Conservation (phyloP, 2,797 vertebrate species). For the Enteromius afrohamiltoni region DNA sequence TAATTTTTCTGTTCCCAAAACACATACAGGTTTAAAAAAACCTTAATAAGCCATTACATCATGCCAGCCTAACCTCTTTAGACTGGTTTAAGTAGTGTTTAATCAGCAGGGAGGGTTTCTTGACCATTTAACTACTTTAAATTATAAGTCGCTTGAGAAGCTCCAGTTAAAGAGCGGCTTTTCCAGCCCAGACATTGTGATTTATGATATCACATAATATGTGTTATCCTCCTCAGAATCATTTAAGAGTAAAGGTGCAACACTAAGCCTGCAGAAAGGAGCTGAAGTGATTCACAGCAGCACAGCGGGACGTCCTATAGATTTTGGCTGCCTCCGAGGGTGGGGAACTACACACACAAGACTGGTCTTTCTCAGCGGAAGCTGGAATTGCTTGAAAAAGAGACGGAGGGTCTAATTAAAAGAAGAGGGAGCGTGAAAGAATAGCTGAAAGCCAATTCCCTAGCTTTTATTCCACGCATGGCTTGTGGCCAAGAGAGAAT, state of each 20-base stretch:
- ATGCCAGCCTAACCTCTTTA: background rate
- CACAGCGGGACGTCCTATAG: background rate
- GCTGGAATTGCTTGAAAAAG: constrained; percentile 37
- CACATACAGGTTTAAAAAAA: background rate
- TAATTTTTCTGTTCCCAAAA: background rate
- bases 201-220: constrained; percentile 7
- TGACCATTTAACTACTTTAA: constrained; percentile 9
- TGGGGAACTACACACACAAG: background rate
- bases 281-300: constrained; percentile 24
- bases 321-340: constrained; percentile 22
- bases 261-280: background rate
- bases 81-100: background rate
- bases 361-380: constrained; percentile 43
- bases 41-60: background rate
- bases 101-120: background rate
- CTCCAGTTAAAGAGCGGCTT: background rate
- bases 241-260: constrained; percentile 12
- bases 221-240: constrained; percentile 22
- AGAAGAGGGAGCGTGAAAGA: constrained; percentile 37
- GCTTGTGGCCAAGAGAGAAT: constrained; percentile 47
- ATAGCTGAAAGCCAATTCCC: constrained; percentile 29
- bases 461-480: constrained; percentile 52
- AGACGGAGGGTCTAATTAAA: constrained; percentile 41
- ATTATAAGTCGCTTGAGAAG: background rate
- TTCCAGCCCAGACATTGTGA: background rate